Percentiles rank a stretch among this genome's conserved stretches.
Conservation (phyloP, 2,797 vertebrate genomes). For the Phoeniculus purpureus region DNA sequence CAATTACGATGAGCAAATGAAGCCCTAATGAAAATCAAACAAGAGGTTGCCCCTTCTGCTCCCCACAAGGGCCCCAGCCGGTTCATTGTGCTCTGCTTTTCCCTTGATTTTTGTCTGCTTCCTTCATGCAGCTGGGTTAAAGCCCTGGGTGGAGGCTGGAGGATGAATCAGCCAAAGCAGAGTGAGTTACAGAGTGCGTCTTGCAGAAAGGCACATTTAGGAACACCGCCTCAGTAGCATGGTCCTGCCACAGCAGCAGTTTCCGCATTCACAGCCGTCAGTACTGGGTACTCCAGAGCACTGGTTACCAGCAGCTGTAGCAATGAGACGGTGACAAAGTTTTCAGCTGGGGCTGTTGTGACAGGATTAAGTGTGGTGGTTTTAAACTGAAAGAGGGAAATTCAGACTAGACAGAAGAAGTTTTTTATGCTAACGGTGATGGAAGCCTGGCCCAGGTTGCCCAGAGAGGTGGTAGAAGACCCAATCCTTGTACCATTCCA, state of each 20-base stretch:
- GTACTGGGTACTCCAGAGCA: background rate
- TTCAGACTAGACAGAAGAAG: background rate
- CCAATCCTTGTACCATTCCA: background rate
- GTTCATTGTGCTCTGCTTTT: background rate
- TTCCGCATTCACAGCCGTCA: fast-evolving
- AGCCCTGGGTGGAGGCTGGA: background rate
- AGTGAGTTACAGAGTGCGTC: background rate
- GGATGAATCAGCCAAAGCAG: background rate
- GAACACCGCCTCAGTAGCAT: background rate
- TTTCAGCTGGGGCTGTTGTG: background rate
- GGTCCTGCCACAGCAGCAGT: fast-evolving
- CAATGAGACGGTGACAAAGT: background rate
- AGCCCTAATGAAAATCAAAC: background rate
- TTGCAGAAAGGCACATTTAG: background rate
- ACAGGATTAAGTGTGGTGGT: background rate
- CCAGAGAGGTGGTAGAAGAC: background rate
- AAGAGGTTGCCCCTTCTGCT: background rate
- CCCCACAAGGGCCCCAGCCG: background rate
- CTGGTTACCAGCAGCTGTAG: background rate
- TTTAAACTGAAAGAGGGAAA: background rate
- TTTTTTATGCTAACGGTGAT: background rate
- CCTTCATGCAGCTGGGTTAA: background rate
- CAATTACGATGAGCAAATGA: background rate
- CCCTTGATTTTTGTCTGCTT: background rate
- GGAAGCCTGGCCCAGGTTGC: background rate